phyloP scores from a whole-genome alignment of 1,140 invertebrate species.

The Dreissena rostriformis region DNA sequence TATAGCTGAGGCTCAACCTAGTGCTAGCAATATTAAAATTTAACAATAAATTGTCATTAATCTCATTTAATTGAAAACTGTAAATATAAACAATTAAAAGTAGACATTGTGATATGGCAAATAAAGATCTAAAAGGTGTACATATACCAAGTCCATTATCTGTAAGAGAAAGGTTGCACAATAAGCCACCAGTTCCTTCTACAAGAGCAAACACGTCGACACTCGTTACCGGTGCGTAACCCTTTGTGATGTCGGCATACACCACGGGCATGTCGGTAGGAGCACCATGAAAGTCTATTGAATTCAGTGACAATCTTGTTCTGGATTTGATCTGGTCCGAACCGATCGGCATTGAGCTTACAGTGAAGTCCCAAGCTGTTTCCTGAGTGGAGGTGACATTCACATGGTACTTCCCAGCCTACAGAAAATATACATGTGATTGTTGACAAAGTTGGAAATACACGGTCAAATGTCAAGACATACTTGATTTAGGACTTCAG shows the following conservation, averaged over 20 bases:
- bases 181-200: background rate
- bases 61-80: too few relatives aligned
- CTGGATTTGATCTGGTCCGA: background rate
- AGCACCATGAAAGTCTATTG: background rate
- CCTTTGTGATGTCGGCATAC: constrained; percentile 28
- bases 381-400: background rate
- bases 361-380: background rate
- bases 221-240: constrained; percentile 3
- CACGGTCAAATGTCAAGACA: background rate
- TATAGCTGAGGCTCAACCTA: too few relatives aligned
- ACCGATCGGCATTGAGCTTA: background rate
- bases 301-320: background rate
- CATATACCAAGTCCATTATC: constrained; percentile 90
- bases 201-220: background rate
- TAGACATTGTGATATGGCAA: too few relatives aligned
- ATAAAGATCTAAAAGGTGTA: too few relatives aligned
- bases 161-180: constrained; percentile 78
- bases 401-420: constrained; percentile 11
- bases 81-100: too few relatives aligned
- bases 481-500: too few relatives aligned
- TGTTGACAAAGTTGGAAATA: background rate
- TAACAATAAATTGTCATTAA: too few relatives aligned
- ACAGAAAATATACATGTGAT: background rate
- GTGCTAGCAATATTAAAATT: too few relatives aligned
- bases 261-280: constrained; percentile 8